Percentiles rank a stretch among this genome's conserved stretches.
Conservation (phyloP, 2,888 invertebrate genomes). For the Parochlus steinenii region DNA sequence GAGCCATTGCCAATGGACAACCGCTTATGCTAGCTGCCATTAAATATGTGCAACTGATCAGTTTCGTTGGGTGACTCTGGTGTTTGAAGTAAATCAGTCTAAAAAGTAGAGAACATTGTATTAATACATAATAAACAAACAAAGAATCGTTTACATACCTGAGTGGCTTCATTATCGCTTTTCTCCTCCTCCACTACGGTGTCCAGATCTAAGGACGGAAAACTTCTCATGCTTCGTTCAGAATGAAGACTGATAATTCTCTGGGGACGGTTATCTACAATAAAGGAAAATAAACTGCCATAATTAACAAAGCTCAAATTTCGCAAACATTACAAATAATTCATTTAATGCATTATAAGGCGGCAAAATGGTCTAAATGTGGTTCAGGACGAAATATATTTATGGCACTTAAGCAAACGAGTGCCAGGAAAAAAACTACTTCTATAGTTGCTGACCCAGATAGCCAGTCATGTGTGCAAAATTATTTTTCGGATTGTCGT, state of each 20-base stretch:
- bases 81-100: conserved; percentile 27
- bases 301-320: neutral
- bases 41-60: conserved; percentile 25
- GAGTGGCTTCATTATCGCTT: conserved; percentile 58
- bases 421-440: too few species aligned
- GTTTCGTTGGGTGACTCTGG: conserved; percentile 28
- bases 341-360: too few species aligned
- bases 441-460: too few species aligned
- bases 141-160: conserved; percentile 21
- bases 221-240: conserved; percentile 53
- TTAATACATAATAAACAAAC: neutral
- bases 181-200: conserved; percentile 72
- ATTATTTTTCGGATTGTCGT: too few species aligned
- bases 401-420: too few species aligned
- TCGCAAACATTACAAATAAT: neutral
- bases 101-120: neutral
- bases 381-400: too few species aligned
- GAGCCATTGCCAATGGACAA: neutral
- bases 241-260: conserved; percentile 43
- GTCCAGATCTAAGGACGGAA: conserved; percentile 62
- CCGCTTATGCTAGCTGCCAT: conserved; percentile 19
- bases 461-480: too few species aligned
- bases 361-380: too few species aligned
- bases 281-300: too few species aligned
- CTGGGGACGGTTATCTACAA: conserved; percentile 34